Evolutionary conservation across 30 jellyfish, hydroid and myxozoan genomes (phyloP).

Genomic region (Hydra vulgaris): DNA sequence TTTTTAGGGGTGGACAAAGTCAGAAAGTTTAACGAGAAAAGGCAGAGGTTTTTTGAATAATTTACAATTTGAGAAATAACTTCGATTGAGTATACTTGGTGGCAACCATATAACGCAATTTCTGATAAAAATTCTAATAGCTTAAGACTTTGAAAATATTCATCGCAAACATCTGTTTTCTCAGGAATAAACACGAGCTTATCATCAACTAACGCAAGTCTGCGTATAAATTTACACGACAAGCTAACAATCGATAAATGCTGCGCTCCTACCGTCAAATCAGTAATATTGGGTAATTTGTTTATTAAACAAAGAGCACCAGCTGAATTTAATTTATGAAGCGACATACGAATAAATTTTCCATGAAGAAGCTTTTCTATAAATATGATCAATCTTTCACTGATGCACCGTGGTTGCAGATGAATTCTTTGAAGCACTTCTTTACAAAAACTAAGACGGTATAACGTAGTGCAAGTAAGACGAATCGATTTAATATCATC

Average conservation of each 20-base stretch:
- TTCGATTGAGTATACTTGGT: conserved; percentile 21
- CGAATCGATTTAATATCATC: conserved; percentile 19
- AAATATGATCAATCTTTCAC: not conserved
- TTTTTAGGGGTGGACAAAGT: not conserved
- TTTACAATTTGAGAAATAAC: not conserved
- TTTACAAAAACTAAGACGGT: conserved; percentile 1
- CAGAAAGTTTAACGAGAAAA: not conserved
- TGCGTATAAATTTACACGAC: conserved; percentile 6
- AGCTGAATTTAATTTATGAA: not conserved
- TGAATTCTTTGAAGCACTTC: not conserved
- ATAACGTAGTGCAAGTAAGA: conserved; percentile 12
- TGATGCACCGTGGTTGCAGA: conserved; percentile 1
- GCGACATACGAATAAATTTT: conserved; percentile 8
- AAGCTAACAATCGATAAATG: not conserved
- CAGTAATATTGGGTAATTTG: not conserved
- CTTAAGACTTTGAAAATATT: not conserved
- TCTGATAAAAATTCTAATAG: not conserved
- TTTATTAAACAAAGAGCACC: not conserved
- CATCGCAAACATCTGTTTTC: conserved; percentile 1
- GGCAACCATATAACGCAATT: conserved; percentile 4
- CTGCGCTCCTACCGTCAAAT: not conserved
- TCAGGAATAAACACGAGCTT: not conserved
- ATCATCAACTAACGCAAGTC: conserved; percentile 9
- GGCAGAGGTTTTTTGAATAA: not conserved
- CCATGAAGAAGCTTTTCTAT: conserved; percentile 7